These are phyloP conservation scores for Mesochorus sp. DNA, from an alignment of 2,888 invertebrate species.

Conservation along the genomic window DNA sequence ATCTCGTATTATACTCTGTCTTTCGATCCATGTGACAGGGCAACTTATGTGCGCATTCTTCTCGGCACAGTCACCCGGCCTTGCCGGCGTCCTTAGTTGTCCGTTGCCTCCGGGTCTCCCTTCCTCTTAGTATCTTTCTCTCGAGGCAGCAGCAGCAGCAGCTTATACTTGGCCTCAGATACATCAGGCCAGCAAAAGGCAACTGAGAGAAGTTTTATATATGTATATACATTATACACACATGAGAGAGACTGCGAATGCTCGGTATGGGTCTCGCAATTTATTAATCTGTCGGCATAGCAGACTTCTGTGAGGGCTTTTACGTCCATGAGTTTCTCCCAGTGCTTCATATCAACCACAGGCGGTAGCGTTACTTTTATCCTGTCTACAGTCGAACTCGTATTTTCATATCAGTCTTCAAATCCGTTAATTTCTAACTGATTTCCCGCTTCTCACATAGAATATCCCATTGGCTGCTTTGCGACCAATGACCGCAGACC, in stretches of 20 bases:
- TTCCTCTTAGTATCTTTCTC: conserved; percentile 35
- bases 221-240: not conserved
- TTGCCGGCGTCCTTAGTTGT: conserved; percentile 68
- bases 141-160: too few species aligned
- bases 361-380: conserved; percentile 32
- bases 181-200: conserved; percentile 44
- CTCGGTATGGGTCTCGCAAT: conserved; percentile 51
- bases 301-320: conserved; percentile 29
- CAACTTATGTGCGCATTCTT: conserved; percentile 61
- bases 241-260: conserved; percentile 22
- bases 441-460: too few species aligned
- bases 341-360: conserved; percentile 45
- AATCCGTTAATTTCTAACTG: too few species aligned
- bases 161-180: conserved; percentile 15
- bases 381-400: too few species aligned
- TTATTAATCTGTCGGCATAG: conserved; percentile 59
- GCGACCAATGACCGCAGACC: too few species aligned
- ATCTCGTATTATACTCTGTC: conserved; percentile 12
- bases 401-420: too few species aligned
- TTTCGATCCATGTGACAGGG: conserved; percentile 40
- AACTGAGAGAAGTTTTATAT: conserved; percentile 4
- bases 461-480: too few species aligned
- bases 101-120: conserved; percentile 61
- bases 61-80: conserved; percentile 66
- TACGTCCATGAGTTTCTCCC: conserved; percentile 30